Base-by-base conservation (phyloP, 2,888 invertebrate species). In the Chromoteleia sp. region DNA sequence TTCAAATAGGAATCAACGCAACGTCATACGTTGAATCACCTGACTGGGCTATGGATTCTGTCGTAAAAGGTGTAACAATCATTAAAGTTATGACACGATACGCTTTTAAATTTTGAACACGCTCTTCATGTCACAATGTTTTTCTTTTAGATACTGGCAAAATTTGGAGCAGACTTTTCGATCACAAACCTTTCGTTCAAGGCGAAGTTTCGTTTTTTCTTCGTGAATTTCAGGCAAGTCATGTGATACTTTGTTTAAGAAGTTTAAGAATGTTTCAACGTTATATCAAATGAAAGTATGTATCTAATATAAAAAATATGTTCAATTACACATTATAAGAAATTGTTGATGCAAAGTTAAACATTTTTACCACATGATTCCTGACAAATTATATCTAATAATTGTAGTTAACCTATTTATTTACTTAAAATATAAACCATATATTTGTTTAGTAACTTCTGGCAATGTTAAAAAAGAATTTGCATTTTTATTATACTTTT, bases 141-240 rank as follows among this genome's bases (percentile, higher is more conserved):
- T 17, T 43, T 52, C 0, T 75, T 81, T 76, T 78, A 98, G 97
- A 96, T 93, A 93, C 95, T 85, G 94, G 95, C 83, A 96, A 96
- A 92, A 95, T 97, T 90, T 97, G 97, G 95, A 94, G 94, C 87
- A 94, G 97, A 89, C 93, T 98, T 76, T 96, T 98, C 92, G 97
- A 98, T 92, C 98, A 98, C 89, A 94, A 95, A 83, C 96, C 96
- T 33, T 97, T 97, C 91, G 91, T 97, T 76, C 96, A 95, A 92
- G 97, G 97, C 70, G 98, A 98, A 94, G 95, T 97, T 84, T 95
- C 95, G 85, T 95, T 94, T 91, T 95, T 96, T 92, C 91, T 97
- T 3, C 95, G 95, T 85, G 97, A 97, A 91, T 97, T 97, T 92
- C 97, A 98, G 94, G 97, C 96, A 93, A 92, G 43, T 71, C 58